Evolutionary conservation across 2,797 vertebrate species (phyloP).

Genomic region (Tragopan temminckii): DNA sequence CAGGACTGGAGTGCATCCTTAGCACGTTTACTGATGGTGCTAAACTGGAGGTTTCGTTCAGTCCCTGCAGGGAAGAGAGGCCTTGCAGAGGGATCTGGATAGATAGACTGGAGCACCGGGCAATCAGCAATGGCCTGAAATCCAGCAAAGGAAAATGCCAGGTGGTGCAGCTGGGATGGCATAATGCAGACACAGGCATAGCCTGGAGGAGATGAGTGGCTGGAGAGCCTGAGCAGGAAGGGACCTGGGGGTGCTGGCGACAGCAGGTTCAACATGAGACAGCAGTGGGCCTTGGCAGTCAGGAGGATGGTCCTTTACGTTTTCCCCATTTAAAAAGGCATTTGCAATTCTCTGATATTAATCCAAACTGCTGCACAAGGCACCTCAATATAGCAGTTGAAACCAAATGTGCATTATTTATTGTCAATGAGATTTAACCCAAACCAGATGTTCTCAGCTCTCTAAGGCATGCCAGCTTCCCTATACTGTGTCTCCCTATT

Average conservation of each 20-base stretch:
- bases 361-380: not conserved
- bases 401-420: not conserved
- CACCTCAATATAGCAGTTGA: not conserved
- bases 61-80: no score
- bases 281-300: not conserved
- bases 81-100: no score
- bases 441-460: not conserved
- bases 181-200: not conserved
- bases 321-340: not conserved
- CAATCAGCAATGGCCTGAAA: not conserved
- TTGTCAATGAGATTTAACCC: not conserved
- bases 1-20: no score
- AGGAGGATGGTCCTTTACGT: not conserved
- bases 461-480: not conserved
- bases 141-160: not conserved
- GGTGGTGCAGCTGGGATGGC: not conserved
- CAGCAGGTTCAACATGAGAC: not conserved
- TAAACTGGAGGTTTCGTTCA: no score
- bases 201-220: not conserved
- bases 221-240: not conserved
- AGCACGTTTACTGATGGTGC: no score
- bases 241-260: not conserved
- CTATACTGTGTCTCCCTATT: not conserved
- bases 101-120: no score
- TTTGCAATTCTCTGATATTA: not conserved